A percentile compares a stretch with the other conserved stretches of the same genome.
These are phyloP conservation scores for Psilopsiagon aymara DNA, from an alignment of 2,113 vertebrate species.

Conservation along the genomic window DNA sequence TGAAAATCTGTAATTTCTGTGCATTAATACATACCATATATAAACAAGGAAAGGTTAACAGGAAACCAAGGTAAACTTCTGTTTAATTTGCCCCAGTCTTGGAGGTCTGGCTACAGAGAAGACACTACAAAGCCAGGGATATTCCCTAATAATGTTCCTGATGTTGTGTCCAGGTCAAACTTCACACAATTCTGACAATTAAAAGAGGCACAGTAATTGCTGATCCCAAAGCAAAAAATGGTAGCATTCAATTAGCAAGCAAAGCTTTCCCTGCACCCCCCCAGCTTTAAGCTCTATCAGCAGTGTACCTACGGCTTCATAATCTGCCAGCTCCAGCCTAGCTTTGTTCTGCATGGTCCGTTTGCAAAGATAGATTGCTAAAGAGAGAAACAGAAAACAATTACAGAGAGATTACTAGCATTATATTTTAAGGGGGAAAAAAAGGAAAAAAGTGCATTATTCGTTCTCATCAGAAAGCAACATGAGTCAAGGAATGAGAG, in stretches of 20 bases:
- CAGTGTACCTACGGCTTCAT: conserved; percentile 91
- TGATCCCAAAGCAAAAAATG: not conserved
- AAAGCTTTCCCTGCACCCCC: not conserved
- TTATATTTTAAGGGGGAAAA: not conserved
- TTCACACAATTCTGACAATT: not conserved
- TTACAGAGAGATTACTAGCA: conserved; percentile 21
- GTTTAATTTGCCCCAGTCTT: not conserved
- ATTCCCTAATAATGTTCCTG: fast-evolving
- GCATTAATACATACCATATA: not conserved
- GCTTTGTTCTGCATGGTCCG: conserved; percentile 99
- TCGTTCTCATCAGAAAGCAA: not conserved
- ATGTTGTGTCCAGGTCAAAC: not conserved
- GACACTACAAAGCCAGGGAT: not conserved
- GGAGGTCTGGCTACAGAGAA: not conserved
- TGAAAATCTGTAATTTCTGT: not conserved
- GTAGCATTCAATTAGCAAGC: not conserved
- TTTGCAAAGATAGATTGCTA: conserved; percentile 98
- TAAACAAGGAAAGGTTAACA: not conserved
- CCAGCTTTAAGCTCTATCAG: conserved; percentile 47
- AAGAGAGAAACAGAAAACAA: conserved; percentile 57
- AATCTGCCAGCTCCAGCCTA: conserved; percentile 93
- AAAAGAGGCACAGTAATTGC: not conserved
- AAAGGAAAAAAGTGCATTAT: not conserved
- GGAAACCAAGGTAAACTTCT: not conserved
- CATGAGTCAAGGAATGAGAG: not conserved